These are phyloP conservation scores for Lagodon rhomboides DNA, from an alignment of 2,797 vertebrate genomes.

Conservation along the genomic window DNA sequence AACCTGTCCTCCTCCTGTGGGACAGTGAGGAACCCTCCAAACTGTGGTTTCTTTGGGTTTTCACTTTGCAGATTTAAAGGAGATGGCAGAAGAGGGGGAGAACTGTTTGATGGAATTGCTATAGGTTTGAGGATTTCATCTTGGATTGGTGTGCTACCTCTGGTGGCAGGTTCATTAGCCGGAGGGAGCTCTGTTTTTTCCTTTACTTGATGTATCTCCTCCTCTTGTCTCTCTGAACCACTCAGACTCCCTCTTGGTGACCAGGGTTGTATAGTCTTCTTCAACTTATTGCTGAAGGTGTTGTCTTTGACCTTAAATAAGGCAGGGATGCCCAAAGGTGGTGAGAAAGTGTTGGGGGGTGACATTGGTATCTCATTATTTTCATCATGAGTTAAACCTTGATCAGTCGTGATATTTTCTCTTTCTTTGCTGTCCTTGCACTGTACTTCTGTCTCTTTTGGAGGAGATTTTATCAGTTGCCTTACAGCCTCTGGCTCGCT, in stretches of 20 bases:
- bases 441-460: slow-evolving; percentile 35
- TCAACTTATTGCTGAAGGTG: slow-evolving; percentile 86
- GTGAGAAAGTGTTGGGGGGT: slow-evolving; percentile 73
- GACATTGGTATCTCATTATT: slow-evolving; percentile 56
- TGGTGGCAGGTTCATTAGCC: slow-evolving; percentile 26
- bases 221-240: slow-evolving; percentile 68
- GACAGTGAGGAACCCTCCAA: slow-evolving; percentile 63
- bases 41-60: slow-evolving; percentile 55
- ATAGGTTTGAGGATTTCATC: slow-evolving; percentile 41
- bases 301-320: slow-evolving; percentile 95
- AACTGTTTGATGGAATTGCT: slow-evolving; percentile 46
- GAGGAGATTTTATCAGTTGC: slow-evolving; percentile 28
- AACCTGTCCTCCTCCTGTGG: slow-evolving; percentile 76
- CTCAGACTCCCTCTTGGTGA: slow-evolving; percentile 74
- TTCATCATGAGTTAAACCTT: slow-evolving; percentile 40
- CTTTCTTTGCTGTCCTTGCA: slow-evolving; percentile 39
- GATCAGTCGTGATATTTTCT: slow-evolving; percentile 71
- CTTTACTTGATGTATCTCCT: slow-evolving; percentile 57
- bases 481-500: slow-evolving; percentile 50
- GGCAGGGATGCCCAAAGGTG: slow-evolving; percentile 84
- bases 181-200: slow-evolving; percentile 47
- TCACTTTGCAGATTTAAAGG: slow-evolving; percentile 52
- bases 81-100: slow-evolving; percentile 26
- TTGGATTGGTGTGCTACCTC: not conserved
- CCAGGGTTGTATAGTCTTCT: slow-evolving; percentile 82